Evolutionary conservation across 1,140 invertebrate species (phyloP), one percentile per base, ranked within the genome.

Genomic region (Megalopta genalis): DNA sequence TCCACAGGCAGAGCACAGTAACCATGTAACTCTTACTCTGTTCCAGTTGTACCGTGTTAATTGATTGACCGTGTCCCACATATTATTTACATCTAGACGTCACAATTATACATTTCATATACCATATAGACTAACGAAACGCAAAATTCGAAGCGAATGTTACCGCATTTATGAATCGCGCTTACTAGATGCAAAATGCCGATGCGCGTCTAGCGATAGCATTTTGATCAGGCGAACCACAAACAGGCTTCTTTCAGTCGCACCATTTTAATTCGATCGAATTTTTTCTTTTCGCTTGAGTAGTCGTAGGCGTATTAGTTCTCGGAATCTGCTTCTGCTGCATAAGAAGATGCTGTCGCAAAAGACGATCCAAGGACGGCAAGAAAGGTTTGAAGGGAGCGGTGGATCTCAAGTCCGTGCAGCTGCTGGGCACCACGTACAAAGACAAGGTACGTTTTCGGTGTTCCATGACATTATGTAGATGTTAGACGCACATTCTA

Each of bases 351-450:
- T 99, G 98, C 93, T 98, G 97, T 94, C 96, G 97, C 90, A 98
- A 98, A 90, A 94, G 98, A 92, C 95, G 97, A 85, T 97, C 97
- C 94, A 98, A 99, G 95, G 98, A 98, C 94, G 97, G 97, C 87
- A 98, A 98, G 92, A 99, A 99, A 93, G 98, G 98, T 60, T 95
- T 97, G 93, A 99, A 99, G 92, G 98, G 98, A 77, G 95, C 95
- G 18, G 98, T 99, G 82, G 98, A 99, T 93, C 94, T 99, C 82
- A 99, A 99, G 94, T 98, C 97, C 88, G 98, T 99, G 85, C 97
- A 99, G 90, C 94, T 99, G 52, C 94, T 99, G 70, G 98, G 98
- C 88, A 98, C 97, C 88, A 97, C 98, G 60, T 98, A 98, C 94
- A 99, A 99, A 93, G 98, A 99, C 94, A 99, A 99, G 96, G 98